Base-by-base conservation (phyloP, 1,140 invertebrate genomes). In the Lanistes nyassanus region DNA sequence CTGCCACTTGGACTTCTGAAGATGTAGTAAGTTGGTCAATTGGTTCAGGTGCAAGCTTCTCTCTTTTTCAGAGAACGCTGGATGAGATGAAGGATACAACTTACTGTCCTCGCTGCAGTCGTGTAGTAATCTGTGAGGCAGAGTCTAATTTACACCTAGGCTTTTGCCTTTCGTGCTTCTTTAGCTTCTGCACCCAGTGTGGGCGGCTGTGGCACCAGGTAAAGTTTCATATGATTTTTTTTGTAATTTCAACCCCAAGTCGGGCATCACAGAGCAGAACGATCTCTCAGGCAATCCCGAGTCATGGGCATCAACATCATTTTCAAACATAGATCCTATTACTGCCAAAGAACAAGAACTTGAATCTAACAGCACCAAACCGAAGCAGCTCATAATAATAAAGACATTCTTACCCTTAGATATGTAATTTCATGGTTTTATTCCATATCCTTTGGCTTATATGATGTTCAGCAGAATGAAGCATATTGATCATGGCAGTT, bases 181-280 rank as follows among this genome's bases (percentile, higher is more conserved):
- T 76, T 70, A 72, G 80, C 34, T 85, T 85, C 60, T 85, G 84
- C 76, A 81, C 81, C 1, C 31, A 79, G 37, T 85, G 84, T 75
- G 71, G 77, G 34, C 78, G 80, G 39, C 47, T 66, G 5, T 83
- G 80, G 77, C 84, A 85, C 79, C 82, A 85, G 84, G 84, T 85
- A 34, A 76, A 37, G 26, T 34, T 3, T 19, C 37, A n/a, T 21
- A 11, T 26, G 23, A 58, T 23, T 60, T 60, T 60, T 4, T 60
- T 3, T 19, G 11, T 19, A 60, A 7, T 29, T 60, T 11, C n/a
- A 4, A 60, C 23, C 31, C n/a, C n/a, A n/a, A n/a, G 21, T 64
- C 13, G 11, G 60, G 53, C 53, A 55, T 55, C 53, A 55, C 13
- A 55, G 53, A 55, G 53, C 53, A 16, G 13, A 55, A n/a, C 53